Percentiles rank a stretch among this genome's conserved stretches.
Conservation (phyloP, 2,113 vertebrate species). For the Sander vitreus region DNA sequence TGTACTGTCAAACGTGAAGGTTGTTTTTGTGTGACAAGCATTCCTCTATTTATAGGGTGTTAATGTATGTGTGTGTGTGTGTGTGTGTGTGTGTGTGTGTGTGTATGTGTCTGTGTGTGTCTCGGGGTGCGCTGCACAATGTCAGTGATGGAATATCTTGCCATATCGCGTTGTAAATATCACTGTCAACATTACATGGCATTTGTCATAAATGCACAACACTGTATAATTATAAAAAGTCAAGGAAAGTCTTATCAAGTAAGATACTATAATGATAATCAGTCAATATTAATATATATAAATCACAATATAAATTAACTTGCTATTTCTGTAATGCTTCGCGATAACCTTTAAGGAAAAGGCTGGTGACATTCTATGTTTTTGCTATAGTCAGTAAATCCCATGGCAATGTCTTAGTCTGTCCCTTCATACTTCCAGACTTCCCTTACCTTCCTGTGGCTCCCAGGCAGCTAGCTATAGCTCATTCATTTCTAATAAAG, state of each 20-base stretch:
- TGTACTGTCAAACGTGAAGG: conserved; percentile 10
- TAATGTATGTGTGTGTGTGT: background rate
- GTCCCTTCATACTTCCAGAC: background rate
- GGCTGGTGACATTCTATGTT: background rate
- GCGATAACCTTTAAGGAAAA: background rate
- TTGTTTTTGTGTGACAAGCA: conserved; percentile 29
- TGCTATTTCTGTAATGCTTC: background rate
- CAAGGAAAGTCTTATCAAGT: background rate
- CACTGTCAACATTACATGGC: too few species aligned
- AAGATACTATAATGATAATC: background rate
- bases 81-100: background rate
- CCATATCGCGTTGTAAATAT: too few species aligned
- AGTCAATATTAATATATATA: background rate
- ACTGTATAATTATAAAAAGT: background rate
- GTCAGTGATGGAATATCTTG: too few species aligned
- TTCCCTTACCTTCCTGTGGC: too few species aligned
- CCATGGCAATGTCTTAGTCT: background rate
- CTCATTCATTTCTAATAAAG: background rate
- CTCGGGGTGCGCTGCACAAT: too few species aligned
- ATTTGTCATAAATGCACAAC: too few species aligned
- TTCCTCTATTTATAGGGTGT: conserved; percentile 6
- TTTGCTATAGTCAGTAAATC: background rate
- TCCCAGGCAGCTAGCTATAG: too few species aligned
- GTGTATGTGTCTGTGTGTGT: too few species aligned
- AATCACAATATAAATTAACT: background rate